These are phyloP conservation scores for Scopus umbretta DNA, from an alignment of 2,113 vertebrate species.

Conservation along the genomic window DNA sequence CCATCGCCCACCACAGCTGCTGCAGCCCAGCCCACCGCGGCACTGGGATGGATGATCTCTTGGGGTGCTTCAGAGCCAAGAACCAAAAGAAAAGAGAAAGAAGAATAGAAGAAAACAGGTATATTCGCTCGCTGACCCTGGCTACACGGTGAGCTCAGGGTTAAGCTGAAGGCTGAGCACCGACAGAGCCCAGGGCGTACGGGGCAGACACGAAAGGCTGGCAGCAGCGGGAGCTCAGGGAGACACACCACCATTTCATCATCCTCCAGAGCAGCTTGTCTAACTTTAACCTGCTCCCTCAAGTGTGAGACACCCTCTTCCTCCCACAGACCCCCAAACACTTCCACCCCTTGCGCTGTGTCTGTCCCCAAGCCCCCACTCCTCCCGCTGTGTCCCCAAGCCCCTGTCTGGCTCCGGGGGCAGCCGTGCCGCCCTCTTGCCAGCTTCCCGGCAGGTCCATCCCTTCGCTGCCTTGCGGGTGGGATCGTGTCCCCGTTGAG, in stretches of 20 bases:
- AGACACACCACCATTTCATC: rapidly evolving
- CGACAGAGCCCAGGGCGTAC: rapidly evolving
- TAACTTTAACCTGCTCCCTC: too few relatives aligned
- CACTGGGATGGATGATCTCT: rapidly evolving
- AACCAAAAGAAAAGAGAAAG: neutral
- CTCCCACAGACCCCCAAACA: neutral
- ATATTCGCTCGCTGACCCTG: rapidly evolving
- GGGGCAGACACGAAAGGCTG: too few relatives aligned
- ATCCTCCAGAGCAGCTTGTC: neutral
- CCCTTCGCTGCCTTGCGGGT: neutral
- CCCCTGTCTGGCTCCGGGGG: neutral
- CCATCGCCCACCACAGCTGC: rapidly evolving
- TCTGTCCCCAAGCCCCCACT: neutral
- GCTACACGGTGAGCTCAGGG: neutral
- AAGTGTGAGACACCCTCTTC: neutral
- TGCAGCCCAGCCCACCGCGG: neutral
- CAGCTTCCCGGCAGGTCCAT: too few relatives aligned
- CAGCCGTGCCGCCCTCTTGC: neutral
- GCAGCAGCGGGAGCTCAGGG: neutral
- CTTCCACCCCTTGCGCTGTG: neutral
- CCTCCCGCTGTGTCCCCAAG: neutral
- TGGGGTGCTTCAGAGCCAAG: neutral
- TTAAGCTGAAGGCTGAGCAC: neutral
- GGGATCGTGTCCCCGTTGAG: rapidly evolving
- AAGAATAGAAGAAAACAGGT: neutral